Evolutionary conservation across 2,888 invertebrate genomes (phyloP).

Genomic region (Brenthis ino): DNA sequence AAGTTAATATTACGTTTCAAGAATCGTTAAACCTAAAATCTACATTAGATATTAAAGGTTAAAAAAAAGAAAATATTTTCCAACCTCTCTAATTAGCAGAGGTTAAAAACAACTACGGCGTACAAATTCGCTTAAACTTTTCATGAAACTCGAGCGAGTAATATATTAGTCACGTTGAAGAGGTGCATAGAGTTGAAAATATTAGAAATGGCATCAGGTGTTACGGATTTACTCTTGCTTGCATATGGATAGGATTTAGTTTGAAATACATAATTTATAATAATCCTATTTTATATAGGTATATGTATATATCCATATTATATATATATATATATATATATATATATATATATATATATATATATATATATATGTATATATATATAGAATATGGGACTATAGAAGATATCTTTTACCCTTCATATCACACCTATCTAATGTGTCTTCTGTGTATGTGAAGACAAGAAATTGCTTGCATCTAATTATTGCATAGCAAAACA

Average conservation of each 20-base stretch:
- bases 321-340: no score
- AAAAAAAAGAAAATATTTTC: constrained; percentile 8
- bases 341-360: no score
- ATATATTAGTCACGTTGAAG: constrained; percentile 16
- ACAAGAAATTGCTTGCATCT: constrained; percentile 29
- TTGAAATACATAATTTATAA: background rate
- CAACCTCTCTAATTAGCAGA: constrained; percentile 29
- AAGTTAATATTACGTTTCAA: no score
- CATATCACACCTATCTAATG: background rate
- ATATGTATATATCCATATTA: no score
- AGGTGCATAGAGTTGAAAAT: constrained; percentile 1
- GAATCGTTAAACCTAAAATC: background rate
- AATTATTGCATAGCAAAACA: constrained; percentile 21
- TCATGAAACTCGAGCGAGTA: constrained; percentile 28
- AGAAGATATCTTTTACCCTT: no score
- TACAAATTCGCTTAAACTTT: constrained; percentile 31
- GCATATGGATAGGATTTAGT: no score
- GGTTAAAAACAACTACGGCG: constrained; percentile 23
- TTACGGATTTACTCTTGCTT: background rate
- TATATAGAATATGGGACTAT: no score
- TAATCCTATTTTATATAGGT: background rate
- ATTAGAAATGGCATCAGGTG: constrained; percentile 9
- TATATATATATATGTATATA: no score
- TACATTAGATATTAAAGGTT: constrained; percentile 7
- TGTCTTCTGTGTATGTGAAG: constrained; percentile 5